These are phyloP conservation scores for Eretmodus cyanostictus DNA, from an alignment of 2,113 vertebrate genomes.

Conservation along the genomic window DNA sequence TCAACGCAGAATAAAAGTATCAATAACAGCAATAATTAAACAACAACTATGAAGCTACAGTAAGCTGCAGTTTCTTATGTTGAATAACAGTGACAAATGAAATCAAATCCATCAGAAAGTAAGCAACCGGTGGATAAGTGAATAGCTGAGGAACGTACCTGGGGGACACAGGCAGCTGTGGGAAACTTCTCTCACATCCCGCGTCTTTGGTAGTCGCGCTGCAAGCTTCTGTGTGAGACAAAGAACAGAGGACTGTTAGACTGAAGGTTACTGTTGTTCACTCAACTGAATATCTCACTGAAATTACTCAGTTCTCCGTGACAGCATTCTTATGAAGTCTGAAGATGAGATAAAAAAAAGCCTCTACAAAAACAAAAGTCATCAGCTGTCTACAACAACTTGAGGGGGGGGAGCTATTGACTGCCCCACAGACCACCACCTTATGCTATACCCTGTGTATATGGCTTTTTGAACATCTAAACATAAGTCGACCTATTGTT, in stretches of 20 bases:
- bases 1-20: background rate
- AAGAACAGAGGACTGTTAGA: background rate
- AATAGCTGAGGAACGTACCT: slow-evolving; percentile 42
- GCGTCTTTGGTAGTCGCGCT: slow-evolving; percentile 61
- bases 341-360: background rate
- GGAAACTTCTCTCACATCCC: slow-evolving; percentile 60
- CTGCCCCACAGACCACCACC: background rate
- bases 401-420: background rate
- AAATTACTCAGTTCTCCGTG: background rate
- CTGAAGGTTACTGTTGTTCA: background rate
- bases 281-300: background rate
- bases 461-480: background rate
- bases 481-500: background rate
- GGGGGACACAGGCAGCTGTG: slow-evolving; percentile 72
- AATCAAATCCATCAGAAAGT: background rate
- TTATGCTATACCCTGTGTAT: background rate
- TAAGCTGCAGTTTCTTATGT: background rate
- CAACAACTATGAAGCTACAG: background rate
- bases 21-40: background rate
- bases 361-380: background rate
- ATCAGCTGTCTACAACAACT: background rate
- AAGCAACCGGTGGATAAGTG: background rate
- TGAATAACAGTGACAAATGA: background rate
- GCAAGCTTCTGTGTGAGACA: slow-evolving; percentile 63
- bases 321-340: background rate